Evolutionary conservation across 37 sponge, comb jelly and placozoan species (phyloP).

Genomic region (Cladorhizidae sp.): DNA sequence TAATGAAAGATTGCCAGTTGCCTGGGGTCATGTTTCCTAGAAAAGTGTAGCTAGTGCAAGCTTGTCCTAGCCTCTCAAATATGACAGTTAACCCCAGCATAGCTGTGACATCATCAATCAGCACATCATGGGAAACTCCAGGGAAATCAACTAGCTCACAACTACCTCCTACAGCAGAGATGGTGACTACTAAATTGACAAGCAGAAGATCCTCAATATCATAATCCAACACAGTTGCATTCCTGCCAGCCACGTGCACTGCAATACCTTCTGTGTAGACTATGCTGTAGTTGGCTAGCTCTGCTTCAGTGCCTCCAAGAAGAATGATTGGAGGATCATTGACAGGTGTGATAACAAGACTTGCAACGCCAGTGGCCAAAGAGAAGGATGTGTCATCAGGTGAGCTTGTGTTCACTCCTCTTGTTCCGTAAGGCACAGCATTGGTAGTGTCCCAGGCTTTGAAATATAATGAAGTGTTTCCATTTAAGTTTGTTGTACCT

Average conservation of each 20-base stretch:
- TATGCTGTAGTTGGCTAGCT: conserved; percentile 21
- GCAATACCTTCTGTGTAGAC: conserved; percentile 55
- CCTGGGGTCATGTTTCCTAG: conserved; percentile 23
- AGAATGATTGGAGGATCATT: conserved; percentile 66
- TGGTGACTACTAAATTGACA: conserved; percentile 24
- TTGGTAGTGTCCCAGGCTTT: conserved; percentile 66
- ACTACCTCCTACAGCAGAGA: conserved; percentile 28
- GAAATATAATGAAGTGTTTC: conserved; percentile 23
- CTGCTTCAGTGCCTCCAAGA: conserved; percentile 38
- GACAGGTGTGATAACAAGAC: conserved; percentile 26
- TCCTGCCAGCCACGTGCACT: conserved; percentile 24
- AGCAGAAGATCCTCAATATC: conserved; percentile 42
- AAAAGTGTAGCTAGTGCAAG: conserved; percentile 58
- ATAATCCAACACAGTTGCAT: conserved; percentile 33
- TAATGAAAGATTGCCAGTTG: conserved; percentile 56
- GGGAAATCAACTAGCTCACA: conserved; percentile 49
- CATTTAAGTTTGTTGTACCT: conserved; percentile 26
- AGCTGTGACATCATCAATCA: conserved; percentile 12
- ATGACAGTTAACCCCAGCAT: background rate
- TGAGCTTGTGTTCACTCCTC: conserved; percentile 45
- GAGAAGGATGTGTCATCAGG: conserved; percentile 51
- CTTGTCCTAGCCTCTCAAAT: conserved; percentile 18
- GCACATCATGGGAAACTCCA: conserved; percentile 39
- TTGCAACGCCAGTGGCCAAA: conserved; percentile 17
- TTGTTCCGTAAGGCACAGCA: conserved; percentile 19